Evolutionary conservation across 2,113 vertebrate species (phyloP).

Genomic region (Edolisoma coerulescens): DNA sequence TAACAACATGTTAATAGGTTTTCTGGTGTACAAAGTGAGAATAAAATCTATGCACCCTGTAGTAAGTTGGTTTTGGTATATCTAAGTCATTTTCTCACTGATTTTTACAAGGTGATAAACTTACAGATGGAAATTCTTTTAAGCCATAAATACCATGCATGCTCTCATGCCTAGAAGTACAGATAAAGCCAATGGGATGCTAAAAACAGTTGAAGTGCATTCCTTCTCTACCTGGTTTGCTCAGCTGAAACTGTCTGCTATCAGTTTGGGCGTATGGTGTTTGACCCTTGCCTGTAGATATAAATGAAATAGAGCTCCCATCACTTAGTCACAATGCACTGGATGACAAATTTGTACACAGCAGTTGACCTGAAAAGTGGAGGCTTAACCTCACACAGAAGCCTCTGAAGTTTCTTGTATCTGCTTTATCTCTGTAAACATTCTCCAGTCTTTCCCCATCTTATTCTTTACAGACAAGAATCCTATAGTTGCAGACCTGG

Average conservation of each 20-base stretch:
- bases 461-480: background rate
- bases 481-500: background rate
- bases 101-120: slow-evolving; percentile 69
- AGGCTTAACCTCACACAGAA: slow-evolving; percentile 39
- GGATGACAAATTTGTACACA: slow-evolving; percentile 57
- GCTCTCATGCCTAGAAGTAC: slow-evolving; percentile 47
- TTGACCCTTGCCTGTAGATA: slow-evolving; percentile 47
- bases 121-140: slow-evolving; percentile 69
- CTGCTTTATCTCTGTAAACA: slow-evolving; percentile 62
- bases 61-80: slow-evolving; percentile 50
- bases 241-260: slow-evolving; percentile 28
- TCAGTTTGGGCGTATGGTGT: background rate
- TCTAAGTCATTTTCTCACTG: slow-evolving; percentile 31
- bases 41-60: slow-evolving; percentile 24
- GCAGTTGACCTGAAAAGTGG: slow-evolving; percentile 50
- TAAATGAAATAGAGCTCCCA: background rate
- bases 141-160: slow-evolving; percentile 71
- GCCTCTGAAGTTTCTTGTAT: slow-evolving; percentile 58
- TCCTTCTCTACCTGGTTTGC: slow-evolving; percentile 49
- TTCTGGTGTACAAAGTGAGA: background rate
- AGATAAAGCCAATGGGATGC: slow-evolving; percentile 65
- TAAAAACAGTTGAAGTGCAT: slow-evolving; percentile 61
- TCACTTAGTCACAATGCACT: background rate
- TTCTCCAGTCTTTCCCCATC: background rate
- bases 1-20: background rate